A percentile compares a stretch with the other conserved stretches of the same genome.
Conservation (phyloP, 2,113 vertebrate species). For the Ptychochromis oligacanthus region DNA sequence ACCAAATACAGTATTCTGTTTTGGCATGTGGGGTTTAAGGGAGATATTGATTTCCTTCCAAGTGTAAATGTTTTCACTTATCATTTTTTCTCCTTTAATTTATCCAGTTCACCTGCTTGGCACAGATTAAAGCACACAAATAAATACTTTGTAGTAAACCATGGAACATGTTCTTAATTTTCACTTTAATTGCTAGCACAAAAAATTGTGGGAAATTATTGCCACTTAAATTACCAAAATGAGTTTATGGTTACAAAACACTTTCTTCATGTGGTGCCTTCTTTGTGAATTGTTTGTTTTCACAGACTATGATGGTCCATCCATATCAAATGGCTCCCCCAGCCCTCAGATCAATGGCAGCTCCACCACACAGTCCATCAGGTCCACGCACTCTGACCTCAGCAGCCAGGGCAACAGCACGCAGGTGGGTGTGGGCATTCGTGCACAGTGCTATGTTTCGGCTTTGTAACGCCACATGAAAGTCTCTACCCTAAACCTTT, state of each 20-base stretch:
- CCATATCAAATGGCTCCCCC: conserved; percentile 85
- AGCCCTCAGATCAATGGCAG: conserved; percentile 88
- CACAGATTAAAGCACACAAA: neutral
- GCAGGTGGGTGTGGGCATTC: conserved; percentile 80
- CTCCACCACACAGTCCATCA: conserved; percentile 86
- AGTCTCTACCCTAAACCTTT: neutral
- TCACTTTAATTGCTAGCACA: too few relatives aligned
- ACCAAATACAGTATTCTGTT: neutral
- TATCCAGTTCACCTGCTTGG: neutral
- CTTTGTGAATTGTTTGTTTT: neutral
- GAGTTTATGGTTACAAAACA: neutral
- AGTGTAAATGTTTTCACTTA: too few relatives aligned
- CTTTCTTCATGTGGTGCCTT: neutral
- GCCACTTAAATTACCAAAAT: too few relatives aligned
- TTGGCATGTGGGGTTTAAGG: too few relatives aligned
- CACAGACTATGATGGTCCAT: conserved; percentile 78
- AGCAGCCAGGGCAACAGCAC: conserved; percentile 88
- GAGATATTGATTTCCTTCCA: too few relatives aligned
- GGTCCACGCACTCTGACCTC: conserved; percentile 75
- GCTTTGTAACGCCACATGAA: conserved; percentile 10
- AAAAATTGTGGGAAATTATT: too few relatives aligned
- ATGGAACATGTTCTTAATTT: too few relatives aligned
- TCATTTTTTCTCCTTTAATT: neutral
- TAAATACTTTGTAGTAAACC: neutral
- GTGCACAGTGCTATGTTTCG: neutral